A percentile compares a stretch with the other conserved stretches of the same genome.
phyloP scores from a whole-genome alignment of 92 coral and sea anemone genomes.

The Palythoa heliodiscus region DNA sequence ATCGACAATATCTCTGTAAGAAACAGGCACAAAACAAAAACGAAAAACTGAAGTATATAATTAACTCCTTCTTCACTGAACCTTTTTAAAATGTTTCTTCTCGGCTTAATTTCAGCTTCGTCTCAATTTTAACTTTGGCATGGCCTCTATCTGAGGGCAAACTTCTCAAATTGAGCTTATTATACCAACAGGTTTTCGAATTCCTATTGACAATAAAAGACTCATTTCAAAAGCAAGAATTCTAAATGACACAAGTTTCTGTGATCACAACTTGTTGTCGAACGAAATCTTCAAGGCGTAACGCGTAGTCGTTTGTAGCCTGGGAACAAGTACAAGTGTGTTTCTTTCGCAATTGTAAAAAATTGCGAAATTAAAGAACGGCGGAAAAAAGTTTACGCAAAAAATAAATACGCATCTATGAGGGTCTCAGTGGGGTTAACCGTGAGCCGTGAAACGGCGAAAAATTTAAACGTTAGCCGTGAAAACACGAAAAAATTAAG shows the following conservation, averaged over 20 bases:
- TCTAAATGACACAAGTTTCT: background rate
- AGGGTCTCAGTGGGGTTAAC: no score
- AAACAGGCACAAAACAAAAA: no score
- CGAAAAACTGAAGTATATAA: no score
- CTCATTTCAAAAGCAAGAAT: background rate
- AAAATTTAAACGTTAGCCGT: no score
- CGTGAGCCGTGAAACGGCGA: no score
- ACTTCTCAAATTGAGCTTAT: background rate
- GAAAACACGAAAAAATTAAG: no score
- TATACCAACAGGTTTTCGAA: constrained; percentile 18
- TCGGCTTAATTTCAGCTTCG: background rate
- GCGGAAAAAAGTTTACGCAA: no score
- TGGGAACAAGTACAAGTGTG: constrained; percentile 16
- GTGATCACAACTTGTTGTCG: background rate
- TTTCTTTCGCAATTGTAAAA: no score
- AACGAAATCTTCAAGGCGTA: constrained; percentile 18
- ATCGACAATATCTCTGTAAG: no score
- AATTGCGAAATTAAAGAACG: no score
- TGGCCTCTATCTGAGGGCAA: background rate
- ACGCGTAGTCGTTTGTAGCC: background rate
- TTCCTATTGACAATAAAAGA: constrained; percentile 4
- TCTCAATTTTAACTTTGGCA: background rate
- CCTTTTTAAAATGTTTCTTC: background rate
- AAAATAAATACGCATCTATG: no score
- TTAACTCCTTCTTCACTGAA: background rate